A percentile compares a stretch with the other conserved stretches of the same genome.
These are phyloP conservation scores for Drosophila acutilabella DNA, from an alignment of 2,888 invertebrate genomes.

Conservation along the genomic window DNA sequence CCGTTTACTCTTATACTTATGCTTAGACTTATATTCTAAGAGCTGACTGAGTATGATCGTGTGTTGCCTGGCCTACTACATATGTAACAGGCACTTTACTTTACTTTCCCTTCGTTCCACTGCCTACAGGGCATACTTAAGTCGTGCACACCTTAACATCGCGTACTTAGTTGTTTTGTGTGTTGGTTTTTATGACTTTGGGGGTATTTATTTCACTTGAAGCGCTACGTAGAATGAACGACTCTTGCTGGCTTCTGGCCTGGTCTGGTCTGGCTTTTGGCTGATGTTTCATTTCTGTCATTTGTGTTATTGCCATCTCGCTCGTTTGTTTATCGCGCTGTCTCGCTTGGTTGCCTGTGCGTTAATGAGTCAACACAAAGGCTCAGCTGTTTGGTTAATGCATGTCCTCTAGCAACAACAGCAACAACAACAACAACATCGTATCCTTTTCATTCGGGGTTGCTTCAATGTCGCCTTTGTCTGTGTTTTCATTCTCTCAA, in stretches of 20 bases:
- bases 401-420: conserved; percentile 50
- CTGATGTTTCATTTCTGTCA: conserved; percentile 21
- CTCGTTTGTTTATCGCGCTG: background rate
- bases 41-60: too few species aligned
- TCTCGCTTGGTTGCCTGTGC: conserved; percentile 38
- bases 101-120: background rate
- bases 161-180: conserved; percentile 28
- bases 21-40: too few species aligned
- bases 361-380: conserved; percentile 78
- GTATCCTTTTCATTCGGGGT: conserved; percentile 35
- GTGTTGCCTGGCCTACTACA: too few species aligned
- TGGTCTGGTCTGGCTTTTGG: conserved; percentile 5
- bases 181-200: conserved; percentile 73
- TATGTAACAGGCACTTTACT: background rate
- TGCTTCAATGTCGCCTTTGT: conserved; percentile 64
- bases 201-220: conserved; percentile 78
- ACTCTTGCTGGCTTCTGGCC: conserved; percentile 23
- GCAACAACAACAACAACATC: background rate
- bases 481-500: conserved; percentile 37
- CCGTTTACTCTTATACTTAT: too few species aligned
- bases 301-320: background rate
- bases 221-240: conserved; percentile 43
- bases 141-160: background rate
- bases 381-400: conserved; percentile 80
- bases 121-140: background rate